Conservation (phyloP, 2,797 vertebrate species). For the Cynodonichthys magdalenae region DNA sequence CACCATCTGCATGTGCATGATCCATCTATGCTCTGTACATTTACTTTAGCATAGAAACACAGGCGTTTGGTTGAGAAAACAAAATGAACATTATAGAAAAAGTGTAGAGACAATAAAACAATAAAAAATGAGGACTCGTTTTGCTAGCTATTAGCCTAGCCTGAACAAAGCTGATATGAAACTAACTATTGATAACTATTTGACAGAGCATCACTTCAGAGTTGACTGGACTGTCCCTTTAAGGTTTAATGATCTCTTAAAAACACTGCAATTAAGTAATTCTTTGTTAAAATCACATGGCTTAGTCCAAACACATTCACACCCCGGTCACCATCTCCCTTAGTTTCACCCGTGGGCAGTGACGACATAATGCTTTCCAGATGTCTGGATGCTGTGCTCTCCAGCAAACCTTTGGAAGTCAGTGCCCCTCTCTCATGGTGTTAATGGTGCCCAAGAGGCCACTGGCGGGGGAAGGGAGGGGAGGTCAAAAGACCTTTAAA, state of each 20-base stretch:
- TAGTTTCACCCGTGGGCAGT: slow-evolving; percentile 68
- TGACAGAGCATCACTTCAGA: too few species aligned
- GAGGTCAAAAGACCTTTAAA: slow-evolving; percentile 53
- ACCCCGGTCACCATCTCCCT: slow-evolving; percentile 51
- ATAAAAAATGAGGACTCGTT: too few species aligned
- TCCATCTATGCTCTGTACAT: too few species aligned
- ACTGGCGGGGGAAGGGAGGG: slow-evolving; percentile 26
- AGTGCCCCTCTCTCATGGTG: slow-evolving; percentile 61
- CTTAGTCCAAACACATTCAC: slow-evolving; percentile 40
- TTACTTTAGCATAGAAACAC: too few species aligned
- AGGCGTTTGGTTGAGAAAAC: too few species aligned
- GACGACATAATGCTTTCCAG: slow-evolving; percentile 81
- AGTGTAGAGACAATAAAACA: too few species aligned
- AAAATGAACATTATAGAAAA: too few species aligned
- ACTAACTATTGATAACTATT: too few species aligned
- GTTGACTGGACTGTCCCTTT: too few species aligned
- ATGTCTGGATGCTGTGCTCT: slow-evolving; percentile 74
- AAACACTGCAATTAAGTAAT: slow-evolving; percentile 57
- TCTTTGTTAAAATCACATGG: slow-evolving; percentile 46
- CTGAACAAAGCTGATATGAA: too few species aligned
- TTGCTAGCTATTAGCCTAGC: too few species aligned
- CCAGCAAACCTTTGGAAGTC: slow-evolving; percentile 69
- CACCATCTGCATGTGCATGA: too few species aligned
- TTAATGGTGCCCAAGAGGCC: slow-evolving; percentile 77
- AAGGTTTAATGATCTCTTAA: slow-evolving; percentile 37